Base-by-base conservation (phyloP, 1,140 invertebrate genomes). In the Heliconius nattereri region DNA sequence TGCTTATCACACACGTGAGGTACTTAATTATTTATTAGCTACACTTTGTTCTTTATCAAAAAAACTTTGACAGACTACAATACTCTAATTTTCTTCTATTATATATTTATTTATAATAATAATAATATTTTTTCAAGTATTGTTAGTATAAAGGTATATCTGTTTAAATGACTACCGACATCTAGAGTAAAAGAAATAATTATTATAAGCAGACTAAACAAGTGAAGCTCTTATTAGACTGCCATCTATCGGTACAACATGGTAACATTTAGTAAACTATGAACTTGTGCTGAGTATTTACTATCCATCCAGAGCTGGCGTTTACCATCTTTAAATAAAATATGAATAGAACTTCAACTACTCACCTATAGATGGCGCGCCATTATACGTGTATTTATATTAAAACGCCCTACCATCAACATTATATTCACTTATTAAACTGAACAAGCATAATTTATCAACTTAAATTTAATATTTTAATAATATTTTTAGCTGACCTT, bases 351-450 rank as follows among this genome's bases (percentile, higher is more conserved):
- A 29, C 0, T 76, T 71, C 19, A 0, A 29, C 84, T 82, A 84
- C 74, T 85, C 82, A 73, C 37, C 79, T 71, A 70, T 57, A 85
- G 82, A 71, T 84, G 82, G 60, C 79, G n/a, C 26, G 9, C n/a
- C 7, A n/a, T 23, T 57, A 16, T 19, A 52, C 20, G 19, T 7
- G 1, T 57, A 23, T 20, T 23, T 23, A 57, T 9, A 49, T 45
- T 45, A 45, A 13, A 16, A 16, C 60, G 74, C 3, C 20, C 13
- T 66, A 66, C n/a, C 5, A 26, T 13, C 23, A 66, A 11, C 5
- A 23, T 29, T 26, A 66, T 29, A 29, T 23, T 66, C n/a, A 66
- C 5, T 66, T 29, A 11, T 23, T 29, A 66, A 66, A 16, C 5
- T 26, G 60, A 13, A 29, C 3, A 66, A 23, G n/a, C 23, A 66